Evolutionary conservation across 2,888 invertebrate species (phyloP), one percentile per base, ranked within the genome.

Genomic region (Rhimphoctona megacephalus): DNA sequence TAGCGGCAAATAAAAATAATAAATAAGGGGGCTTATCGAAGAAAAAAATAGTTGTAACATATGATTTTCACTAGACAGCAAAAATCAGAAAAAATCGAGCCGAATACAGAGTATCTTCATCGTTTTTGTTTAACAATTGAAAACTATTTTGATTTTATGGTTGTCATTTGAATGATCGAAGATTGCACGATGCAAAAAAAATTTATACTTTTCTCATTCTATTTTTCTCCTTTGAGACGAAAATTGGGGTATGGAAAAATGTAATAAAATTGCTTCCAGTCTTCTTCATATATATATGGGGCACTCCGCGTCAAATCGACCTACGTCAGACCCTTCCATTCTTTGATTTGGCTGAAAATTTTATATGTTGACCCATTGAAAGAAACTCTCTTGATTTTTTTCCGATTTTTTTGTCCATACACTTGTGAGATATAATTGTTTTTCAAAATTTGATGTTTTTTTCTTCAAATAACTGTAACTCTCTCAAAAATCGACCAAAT

Each of bases 191-290:
- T 30, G 61, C 5, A 19, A 70, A 22, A 30, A 66, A 70, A 46
- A 5, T 19, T 9, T 25, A 43, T 43, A 69, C 8, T 46, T n/a
- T 19, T 70, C 19, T n/a, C 19, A 49, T 70, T 49, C n/a, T 17
- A 19, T 49, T 9, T 33, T 33, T 49, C 8, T 17, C 9, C 19
- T 70, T 25, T 4, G 49, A 43, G 43, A 14, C 43, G 25, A 70
- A 70, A 70, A 49, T 70, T 70, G 30, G 70, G 49, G 46, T 49
- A 70, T 30, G 49, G 69, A 49, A 33, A 49, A 70, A 70, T 49
- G 30, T 54, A 39, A 33, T 49, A 19, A 66, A 66, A 67, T 49
- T 70, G 70, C 30, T 36, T 43, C 69, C 17, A 43, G 69, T 69
- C 25, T 69, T 25, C 22, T 25, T 19, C 54, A 17, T 36, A 36